phyloP scores from a whole-genome alignment of 2,797 vertebrate genomes.

The Neosalanx taihuensis region DNA sequence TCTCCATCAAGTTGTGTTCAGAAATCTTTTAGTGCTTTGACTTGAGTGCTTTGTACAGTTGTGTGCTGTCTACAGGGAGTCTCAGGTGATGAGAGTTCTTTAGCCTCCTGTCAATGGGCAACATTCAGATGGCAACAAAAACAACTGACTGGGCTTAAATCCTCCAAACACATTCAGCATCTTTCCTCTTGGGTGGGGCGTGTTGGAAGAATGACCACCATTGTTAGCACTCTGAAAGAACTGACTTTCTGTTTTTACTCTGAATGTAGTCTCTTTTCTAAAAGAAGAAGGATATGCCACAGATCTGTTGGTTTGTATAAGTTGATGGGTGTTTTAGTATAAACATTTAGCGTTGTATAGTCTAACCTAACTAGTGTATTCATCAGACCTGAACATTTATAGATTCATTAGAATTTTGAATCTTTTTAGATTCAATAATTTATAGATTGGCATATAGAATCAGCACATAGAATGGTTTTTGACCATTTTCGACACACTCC shows the following conservation, averaged over 20 bases:
- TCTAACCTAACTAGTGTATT: background rate
- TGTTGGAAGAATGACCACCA: constrained; percentile 19
- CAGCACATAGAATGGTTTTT: background rate
- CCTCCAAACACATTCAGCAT: constrained; percentile 24
- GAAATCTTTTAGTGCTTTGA: constrained; percentile 10
- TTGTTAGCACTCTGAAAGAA: constrained; percentile 26
- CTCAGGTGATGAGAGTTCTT: constrained; percentile 5
- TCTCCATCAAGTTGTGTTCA: background rate
- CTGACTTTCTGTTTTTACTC: background rate
- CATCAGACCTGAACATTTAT: background rate
- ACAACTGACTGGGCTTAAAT: constrained; percentile 28
- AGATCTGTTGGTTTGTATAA: no score
- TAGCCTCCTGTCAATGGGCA: constrained; percentile 32
- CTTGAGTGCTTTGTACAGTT: constrained; percentile 6
- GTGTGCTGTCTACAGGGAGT: constrained; percentile 16
- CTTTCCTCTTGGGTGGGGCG: constrained; percentile 5
- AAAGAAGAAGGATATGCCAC: background rate
- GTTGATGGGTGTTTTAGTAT: no score
- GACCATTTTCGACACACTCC: background rate
- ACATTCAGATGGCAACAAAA: constrained; percentile 31
- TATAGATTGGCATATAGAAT: background rate
- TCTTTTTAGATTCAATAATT: no score
- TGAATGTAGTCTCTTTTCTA: background rate
- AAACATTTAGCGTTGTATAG: background rate
- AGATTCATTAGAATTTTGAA: no score